Conservation (phyloP, 2,113 vertebrate species). For the Pimephales promelas region DNA sequence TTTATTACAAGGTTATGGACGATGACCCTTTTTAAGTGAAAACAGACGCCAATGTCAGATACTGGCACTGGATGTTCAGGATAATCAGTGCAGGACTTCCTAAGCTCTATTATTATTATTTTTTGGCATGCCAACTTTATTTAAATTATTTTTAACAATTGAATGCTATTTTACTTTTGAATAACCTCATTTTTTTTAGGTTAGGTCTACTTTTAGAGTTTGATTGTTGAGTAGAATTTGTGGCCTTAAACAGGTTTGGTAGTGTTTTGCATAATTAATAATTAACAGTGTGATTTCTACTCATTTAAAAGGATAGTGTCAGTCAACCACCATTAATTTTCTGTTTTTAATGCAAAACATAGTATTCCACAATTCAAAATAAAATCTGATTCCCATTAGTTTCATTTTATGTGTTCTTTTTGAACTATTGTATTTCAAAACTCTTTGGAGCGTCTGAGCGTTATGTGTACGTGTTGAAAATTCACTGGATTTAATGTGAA, state of each 20-base stretch:
- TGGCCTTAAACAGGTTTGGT: neutral
- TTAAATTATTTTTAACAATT: neutral
- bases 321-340: slow-evolving; percentile 6
- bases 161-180: neutral
- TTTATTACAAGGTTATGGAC: neutral
- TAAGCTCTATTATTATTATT: neutral
- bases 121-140: neutral
- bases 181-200: neutral
- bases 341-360: neutral
- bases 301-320: neutral
- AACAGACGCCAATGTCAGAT: slow-evolving; percentile 26
- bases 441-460: neutral
- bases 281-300: neutral
- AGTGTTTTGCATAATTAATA: neutral
- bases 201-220: neutral
- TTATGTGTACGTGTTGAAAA: slow-evolving; percentile 4
- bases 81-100: slow-evolving; percentile 23
- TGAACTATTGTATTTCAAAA: slow-evolving; percentile 26
- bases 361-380: neutral
- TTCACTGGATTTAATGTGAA: slow-evolving; percentile 22
- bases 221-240: neutral
- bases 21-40: slow-evolving; percentile 18
- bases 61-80: neutral
- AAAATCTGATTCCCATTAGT: slow-evolving; percentile 19
- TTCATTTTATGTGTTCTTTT: slow-evolving; percentile 24